phyloP scores from a whole-genome alignment of 2,888 invertebrate genomes.

The Anticlea derivata region DNA sequence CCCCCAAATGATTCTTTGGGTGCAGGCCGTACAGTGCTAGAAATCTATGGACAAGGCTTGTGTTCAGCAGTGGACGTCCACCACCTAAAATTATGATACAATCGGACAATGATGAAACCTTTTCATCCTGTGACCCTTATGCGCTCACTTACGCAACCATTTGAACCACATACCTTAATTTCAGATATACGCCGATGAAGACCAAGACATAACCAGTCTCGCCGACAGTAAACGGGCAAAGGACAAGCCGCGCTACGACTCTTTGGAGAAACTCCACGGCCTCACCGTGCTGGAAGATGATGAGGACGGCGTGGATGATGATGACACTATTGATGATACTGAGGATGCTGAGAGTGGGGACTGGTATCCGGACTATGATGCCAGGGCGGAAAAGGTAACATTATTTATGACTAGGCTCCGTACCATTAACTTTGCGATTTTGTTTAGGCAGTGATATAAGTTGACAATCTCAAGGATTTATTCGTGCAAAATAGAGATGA shows the following conservation, averaged over 20 bases:
- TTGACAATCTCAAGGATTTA: too few relatives aligned
- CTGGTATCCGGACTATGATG: constrained; percentile 71
- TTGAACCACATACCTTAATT: constrained; percentile 7
- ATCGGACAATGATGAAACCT: too few relatives aligned
- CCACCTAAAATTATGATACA: too few relatives aligned
- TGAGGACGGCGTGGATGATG: constrained; percentile 52
- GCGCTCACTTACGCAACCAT: too few relatives aligned
- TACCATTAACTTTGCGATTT: too few relatives aligned
- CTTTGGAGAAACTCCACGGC: constrained; percentile 65
- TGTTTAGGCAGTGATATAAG: too few relatives aligned
- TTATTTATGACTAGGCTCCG: background rate
- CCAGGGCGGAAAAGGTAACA: constrained; percentile 58
- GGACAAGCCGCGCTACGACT: constrained; percentile 48
- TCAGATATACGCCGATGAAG: constrained; percentile 74
- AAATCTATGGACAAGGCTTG: too few relatives aligned
- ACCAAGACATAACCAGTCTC: constrained; percentile 52
- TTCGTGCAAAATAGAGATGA: too few relatives aligned
- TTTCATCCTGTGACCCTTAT: too few relatives aligned
- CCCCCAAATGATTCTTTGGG: too few relatives aligned
- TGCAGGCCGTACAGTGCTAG: too few relatives aligned
- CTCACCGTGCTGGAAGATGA: constrained; percentile 72
- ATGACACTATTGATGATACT: constrained; percentile 60
- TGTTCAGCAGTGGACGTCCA: too few relatives aligned
- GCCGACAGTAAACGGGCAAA: constrained; percentile 41
- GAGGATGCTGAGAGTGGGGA: constrained; percentile 72